These are phyloP conservation scores for Drosophila rhopaloa DNA, from an alignment of 1,140 invertebrate species.

Conservation along the genomic window DNA sequence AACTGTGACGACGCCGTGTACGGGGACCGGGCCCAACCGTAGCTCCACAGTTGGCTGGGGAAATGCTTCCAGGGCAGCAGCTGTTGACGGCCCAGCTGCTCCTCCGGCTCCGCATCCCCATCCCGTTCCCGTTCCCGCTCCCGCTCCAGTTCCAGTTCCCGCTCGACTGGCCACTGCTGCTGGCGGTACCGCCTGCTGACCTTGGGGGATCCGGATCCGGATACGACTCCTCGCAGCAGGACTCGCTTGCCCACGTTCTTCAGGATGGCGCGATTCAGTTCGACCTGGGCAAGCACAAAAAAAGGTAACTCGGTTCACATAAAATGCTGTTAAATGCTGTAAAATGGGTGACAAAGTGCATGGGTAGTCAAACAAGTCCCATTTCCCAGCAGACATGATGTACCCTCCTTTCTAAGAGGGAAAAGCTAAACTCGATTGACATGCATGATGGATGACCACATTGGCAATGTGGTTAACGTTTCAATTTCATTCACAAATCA, in stretches of 20 bases:
- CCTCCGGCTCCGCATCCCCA: slow-evolving; percentile 32
- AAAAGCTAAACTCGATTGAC: slow-evolving; percentile 18
- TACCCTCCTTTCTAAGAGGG: background rate
- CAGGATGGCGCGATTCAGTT: slow-evolving; percentile 86
- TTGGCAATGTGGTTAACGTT: slow-evolving; percentile 31
- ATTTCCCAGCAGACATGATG: background rate
- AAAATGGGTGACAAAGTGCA: slow-evolving; percentile 31
- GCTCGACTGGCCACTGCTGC: slow-evolving; percentile 26
- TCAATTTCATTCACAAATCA: slow-evolving; percentile 15
- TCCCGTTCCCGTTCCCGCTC: slow-evolving; percentile 30
- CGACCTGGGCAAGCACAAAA: slow-evolving; percentile 77
- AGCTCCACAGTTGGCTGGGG: slow-evolving; percentile 69
- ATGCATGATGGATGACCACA: slow-evolving; percentile 26
- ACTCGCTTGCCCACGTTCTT: slow-evolving; percentile 87
- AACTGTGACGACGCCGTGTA: slow-evolving; percentile 41
- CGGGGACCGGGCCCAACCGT: slow-evolving; percentile 45
- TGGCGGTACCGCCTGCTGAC: slow-evolving; percentile 36
- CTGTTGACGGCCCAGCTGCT: slow-evolving; percentile 40
- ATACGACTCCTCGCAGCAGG: slow-evolving; percentile 24
- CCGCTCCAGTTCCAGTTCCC: slow-evolving; percentile 19
- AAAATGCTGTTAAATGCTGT: slow-evolving; percentile 28
- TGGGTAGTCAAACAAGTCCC: background rate
- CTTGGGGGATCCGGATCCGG: slow-evolving; percentile 15
- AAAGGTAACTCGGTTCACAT: slow-evolving; percentile 54
- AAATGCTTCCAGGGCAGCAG: slow-evolving; percentile 58